phyloP scores from a whole-genome alignment of 2,797 vertebrate genomes.

The Sebastes hubbsi region DNA sequence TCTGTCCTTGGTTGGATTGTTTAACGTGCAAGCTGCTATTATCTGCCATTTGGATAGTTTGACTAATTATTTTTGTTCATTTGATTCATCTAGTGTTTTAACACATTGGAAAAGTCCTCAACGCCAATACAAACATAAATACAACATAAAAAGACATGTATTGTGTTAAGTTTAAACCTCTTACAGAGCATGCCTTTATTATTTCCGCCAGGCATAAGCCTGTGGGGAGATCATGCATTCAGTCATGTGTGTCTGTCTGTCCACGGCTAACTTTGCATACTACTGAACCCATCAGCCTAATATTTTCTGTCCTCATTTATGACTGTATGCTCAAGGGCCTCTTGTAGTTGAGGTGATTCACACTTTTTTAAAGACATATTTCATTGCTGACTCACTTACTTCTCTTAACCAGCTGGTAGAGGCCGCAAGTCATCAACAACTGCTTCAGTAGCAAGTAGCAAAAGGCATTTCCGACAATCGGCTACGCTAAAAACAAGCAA shows the following conservation, averaged over 20 bases:
- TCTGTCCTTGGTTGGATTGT: constrained; percentile 33
- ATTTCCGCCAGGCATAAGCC: background rate
- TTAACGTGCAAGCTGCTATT: constrained; percentile 16
- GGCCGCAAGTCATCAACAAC: background rate
- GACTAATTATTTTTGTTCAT: background rate
- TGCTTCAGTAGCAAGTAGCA: too few relatives aligned
- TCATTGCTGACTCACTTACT: too few relatives aligned
- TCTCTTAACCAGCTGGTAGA: background rate
- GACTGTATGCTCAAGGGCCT: too few relatives aligned
- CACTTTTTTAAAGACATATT: too few relatives aligned
- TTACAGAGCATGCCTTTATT: background rate
- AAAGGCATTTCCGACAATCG: background rate
- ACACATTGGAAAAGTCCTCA: background rate
- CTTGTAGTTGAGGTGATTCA: too few relatives aligned
- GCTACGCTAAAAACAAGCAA: background rate
- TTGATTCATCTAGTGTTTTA: background rate
- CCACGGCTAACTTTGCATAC: background rate
- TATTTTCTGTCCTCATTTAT: accelerated
- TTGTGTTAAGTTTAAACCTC: background rate
- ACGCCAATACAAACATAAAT: background rate
- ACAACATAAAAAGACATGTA: background rate
- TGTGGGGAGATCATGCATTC: background rate
- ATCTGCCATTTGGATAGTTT: constrained; percentile 13
- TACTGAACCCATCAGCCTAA: background rate
- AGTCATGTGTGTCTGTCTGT: background rate